Base-by-base conservation (phyloP, 2,113 vertebrate genomes). In the Plotosus lineatus region DNA sequence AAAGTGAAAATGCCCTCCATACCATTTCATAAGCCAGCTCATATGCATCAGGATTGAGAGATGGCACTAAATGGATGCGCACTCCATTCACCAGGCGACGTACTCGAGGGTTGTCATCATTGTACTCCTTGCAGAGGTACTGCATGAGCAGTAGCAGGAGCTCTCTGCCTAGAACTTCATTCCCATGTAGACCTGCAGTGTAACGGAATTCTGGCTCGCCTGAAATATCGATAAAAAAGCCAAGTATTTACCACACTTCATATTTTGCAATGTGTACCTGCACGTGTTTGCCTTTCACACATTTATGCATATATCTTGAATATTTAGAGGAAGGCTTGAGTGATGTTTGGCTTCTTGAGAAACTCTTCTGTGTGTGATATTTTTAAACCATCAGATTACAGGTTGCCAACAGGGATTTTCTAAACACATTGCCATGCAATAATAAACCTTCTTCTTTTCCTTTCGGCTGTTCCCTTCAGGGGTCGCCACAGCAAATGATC, bases 121-220 rank as follows among this genome's bases (percentile, higher is more conserved):
- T 95, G 92, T 96, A 97, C 86, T 99, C 97, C 28, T 95, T 97
- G 89, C 97, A 99, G 81, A 99, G 88, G 91, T 96, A 98, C 89
- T 99, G 98, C 97, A 99, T 96, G 1, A 99, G 91, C 78, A 98
- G 91, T 53, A 99, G 91, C 68, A 98, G 88, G 90, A 99, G 90
- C 91, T 99, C 97, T 0, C 98, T 92, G n/a, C 98, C 98, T 80
- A 95, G 79, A 0, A 89, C 96, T 85, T 99, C 98, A 0, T 99
- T 99, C 1, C 98, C 98, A 0, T 98, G 98, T 82, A 98, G 93
- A 72, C 98, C 98, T 0, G 97, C 98, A 0, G 97, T 97, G 89
- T 96, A 98, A 38, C 96, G 93, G 82, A 98, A 95, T 89, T 99
- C 97, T 0, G 97, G 97, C 87, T 99, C 97, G 0, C 97, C 97